These are phyloP conservation scores for Scaptodrosophila lebanonensis DNA, from an alignment of 1,140 invertebrate species.

Conservation along the genomic window DNA sequence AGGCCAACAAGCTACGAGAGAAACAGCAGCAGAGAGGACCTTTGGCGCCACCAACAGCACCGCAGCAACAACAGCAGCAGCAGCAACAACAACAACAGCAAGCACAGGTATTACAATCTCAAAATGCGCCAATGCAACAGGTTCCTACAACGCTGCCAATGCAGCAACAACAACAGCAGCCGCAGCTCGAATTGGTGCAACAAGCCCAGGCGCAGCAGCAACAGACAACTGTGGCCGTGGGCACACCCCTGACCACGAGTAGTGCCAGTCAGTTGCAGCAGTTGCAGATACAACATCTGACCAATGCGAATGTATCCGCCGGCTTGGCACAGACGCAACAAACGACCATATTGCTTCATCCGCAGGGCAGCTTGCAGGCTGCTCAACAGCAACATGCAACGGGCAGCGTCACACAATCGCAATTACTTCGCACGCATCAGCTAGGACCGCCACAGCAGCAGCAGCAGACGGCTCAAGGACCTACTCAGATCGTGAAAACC, in stretches of 20 bases:
- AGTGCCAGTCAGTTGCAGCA: conserved; percentile 48
- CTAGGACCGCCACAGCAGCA: conserved; percentile 47
- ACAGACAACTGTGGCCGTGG: conserved; percentile 46
- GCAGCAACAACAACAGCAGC: conserved; percentile 25
- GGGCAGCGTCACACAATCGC: background rate
- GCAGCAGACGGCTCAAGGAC: conserved; percentile 26
- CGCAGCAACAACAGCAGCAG: conserved; percentile 33
- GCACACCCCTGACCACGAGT: too few relatives aligned
- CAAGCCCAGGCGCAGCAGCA: conserved; percentile 32
- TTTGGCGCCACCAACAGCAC: conserved; percentile 55
- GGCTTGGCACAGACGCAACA: conserved; percentile 30
- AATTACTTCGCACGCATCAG: conserved; percentile 26
- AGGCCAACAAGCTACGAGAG: conserved; percentile 86
- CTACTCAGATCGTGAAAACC: conserved; percentile 68
- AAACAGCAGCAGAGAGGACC: conserved; percentile 59
- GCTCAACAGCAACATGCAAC: conserved; percentile 21
- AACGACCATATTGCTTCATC: conserved; percentile 56
- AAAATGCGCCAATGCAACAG: background rate
- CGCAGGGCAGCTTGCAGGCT: background rate
- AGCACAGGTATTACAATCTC: background rate
- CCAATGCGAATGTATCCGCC: conserved; percentile 29
- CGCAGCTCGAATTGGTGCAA: conserved; percentile 42
- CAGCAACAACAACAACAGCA: conserved; percentile 31
- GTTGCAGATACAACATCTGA: conserved; percentile 61
- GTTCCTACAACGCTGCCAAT: background rate